phyloP scores from a whole-genome alignment of 2,113 vertebrate genomes.

The Bucco capensis region DNA sequence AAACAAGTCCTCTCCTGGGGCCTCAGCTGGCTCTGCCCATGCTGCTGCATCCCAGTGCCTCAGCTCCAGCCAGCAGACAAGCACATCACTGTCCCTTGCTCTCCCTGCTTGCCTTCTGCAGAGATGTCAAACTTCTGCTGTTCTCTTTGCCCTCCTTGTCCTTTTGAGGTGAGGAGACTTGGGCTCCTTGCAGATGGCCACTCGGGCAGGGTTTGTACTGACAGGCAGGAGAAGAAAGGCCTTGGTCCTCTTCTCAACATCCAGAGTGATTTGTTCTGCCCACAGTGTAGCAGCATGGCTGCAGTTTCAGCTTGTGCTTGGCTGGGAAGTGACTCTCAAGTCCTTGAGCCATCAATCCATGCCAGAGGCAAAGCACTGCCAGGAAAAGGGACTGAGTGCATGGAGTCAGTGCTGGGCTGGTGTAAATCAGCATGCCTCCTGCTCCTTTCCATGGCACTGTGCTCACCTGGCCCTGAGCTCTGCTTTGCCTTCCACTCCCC shows the following conservation, averaged over 20 bases:
- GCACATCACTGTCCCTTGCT: neutral
- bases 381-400: neutral
- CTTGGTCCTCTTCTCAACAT: neutral
- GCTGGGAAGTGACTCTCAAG: neutral
- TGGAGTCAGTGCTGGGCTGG: neutral
- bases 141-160: neutral
- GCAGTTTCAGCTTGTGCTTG: neutral
- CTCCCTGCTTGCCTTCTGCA: neutral
- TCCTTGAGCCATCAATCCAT: neutral
- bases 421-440: neutral
- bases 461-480: neutral
- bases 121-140: too few relatives aligned
- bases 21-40: neutral
- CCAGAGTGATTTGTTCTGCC: rapidly evolving
- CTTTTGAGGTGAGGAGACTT: neutral
- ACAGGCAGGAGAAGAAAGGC: neutral
- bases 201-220: neutral
- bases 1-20: neutral
- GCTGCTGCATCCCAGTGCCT: neutral
- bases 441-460: neutral
- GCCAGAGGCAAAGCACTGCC: neutral
- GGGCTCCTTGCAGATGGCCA: rapidly evolving
- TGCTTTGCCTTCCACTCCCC: neutral
- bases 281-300: neutral
- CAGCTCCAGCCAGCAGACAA: neutral